Evolutionary conservation across 1,140 invertebrate genomes (phyloP).

Genomic region (Camponotus floridanus): DNA sequence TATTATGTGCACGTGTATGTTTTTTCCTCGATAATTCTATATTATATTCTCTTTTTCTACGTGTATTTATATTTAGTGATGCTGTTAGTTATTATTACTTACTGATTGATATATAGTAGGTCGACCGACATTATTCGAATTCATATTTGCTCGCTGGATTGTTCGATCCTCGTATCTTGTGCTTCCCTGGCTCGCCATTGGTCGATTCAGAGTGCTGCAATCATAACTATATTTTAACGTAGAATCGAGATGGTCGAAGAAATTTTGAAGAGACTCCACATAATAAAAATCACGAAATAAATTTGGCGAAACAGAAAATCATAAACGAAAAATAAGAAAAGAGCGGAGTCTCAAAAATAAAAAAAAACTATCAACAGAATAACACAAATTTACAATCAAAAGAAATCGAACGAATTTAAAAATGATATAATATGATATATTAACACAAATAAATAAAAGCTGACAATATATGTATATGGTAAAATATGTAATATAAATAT

Average conservation of each 20-base stretch:
- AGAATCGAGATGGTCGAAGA: constrained; percentile 58
- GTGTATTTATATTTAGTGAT: constrained; percentile 35
- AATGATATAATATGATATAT: constrained; percentile 6
- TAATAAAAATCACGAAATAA: constrained; percentile 11
- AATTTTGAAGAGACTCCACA: constrained; percentile 72
- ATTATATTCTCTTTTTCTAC: not conserved
- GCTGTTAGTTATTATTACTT: constrained; percentile 79
- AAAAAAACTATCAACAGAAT: constrained; percentile 37
- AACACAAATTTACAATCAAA: not conserved
- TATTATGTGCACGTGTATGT: constrained; percentile 16
- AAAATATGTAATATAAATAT: not conserved
- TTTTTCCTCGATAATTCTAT: constrained; percentile 22
- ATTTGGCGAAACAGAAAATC: constrained; percentile 28
- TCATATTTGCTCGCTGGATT: constrained; percentile 89
- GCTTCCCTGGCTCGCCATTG: constrained; percentile 97
- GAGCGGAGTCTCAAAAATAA: constrained; percentile 74
- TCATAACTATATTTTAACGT: constrained; percentile 83
- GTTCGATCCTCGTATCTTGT: constrained; percentile 97
- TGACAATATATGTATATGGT: no score
- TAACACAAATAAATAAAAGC: no score
- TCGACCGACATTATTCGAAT: constrained; percentile 87
- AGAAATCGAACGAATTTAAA: constrained; percentile 19
- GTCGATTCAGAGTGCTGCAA: constrained; percentile 95
- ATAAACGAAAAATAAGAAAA: constrained; percentile 50
- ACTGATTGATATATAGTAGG: constrained; percentile 84